Evolutionary conservation across 2,797 vertebrate genomes (phyloP), one percentile per base, ranked within the genome.

Genomic region (Serranus cabrilla): DNA sequence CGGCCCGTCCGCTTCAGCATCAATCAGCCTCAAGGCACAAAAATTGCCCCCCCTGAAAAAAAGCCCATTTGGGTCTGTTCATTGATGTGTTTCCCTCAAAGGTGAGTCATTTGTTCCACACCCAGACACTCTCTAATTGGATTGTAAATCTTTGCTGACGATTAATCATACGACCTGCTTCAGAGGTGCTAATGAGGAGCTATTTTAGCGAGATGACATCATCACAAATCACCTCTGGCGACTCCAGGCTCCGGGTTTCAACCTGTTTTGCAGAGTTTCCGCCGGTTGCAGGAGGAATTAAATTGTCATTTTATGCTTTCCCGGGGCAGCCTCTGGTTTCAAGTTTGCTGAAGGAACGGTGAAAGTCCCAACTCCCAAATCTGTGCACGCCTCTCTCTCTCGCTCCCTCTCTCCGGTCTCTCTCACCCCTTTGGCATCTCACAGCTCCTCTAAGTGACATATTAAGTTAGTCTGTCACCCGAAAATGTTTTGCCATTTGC

Each of bases 181-280:
- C 87, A 82, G 89, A 92, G 89, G 90, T 89, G 89, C 90, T 93
- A 93, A 93, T 93, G 92, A 93, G 91, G 80, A 92, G 77, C 91
- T 93, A 92, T 92, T 94, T 93, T 92, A 89, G 85, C 78, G 31
- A 40, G 65, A 78, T 92, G 92, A 92, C 91, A 93, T 92, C 91
- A 89, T 76, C 76, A 80, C 89, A 83, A 88, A 91, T 90, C 89
- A 90, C 89, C 78, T 76, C 83, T 77, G 78, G 89, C 83, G 40
- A 78, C 78, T 70, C 57, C 45, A 21, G 59, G 69, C 76, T 74
- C 40, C 1, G 37, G 25, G 64, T 82, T 78, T 74, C 46, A 79
- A 85, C 71, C 76, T 78, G 66, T 87, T 85, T 80, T 71, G 18
- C 20, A 84, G 76, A 9, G 23, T 84, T 78, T 81, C 76, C 70